phyloP scores from a whole-genome alignment of 2,888 invertebrate genomes.

The Entomobrya proxima region DNA sequence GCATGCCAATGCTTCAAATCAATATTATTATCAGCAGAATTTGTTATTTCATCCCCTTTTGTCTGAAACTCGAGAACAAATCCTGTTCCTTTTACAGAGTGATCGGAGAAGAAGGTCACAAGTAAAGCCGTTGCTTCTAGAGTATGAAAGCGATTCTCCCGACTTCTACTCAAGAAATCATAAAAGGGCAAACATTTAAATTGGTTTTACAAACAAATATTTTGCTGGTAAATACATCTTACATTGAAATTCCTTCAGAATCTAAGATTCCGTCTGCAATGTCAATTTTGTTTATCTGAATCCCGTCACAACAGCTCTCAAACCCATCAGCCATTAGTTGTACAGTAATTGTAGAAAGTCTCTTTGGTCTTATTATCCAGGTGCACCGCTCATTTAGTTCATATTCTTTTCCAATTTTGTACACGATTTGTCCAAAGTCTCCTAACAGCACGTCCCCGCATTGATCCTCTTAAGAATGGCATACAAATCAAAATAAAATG shows the following conservation, averaged over 20 bases:
- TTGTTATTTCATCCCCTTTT: conserved; percentile 29
- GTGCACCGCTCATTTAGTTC: conserved; percentile 61
- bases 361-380: conserved; percentile 55
- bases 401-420: conserved; percentile 61
- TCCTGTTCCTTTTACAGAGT: conserved; percentile 49
- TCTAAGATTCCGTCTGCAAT: not conserved
- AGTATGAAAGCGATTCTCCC: conserved; percentile 50
- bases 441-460: conserved; percentile 61
- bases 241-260: conserved; percentile 15
- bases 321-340: conserved; percentile 64
- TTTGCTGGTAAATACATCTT: too few relatives aligned
- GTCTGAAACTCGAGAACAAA: conserved; percentile 59
- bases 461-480: conserved; percentile 23
- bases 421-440: conserved; percentile 57
- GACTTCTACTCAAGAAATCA: conserved; percentile 48
- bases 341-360: conserved; percentile 42
- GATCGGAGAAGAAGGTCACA: conserved; percentile 61
- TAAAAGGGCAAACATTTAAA: not conserved
- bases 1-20: conserved; percentile 11
- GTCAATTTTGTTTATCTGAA: conserved; percentile 35
- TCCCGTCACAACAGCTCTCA: conserved; percentile 66
- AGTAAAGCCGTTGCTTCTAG: conserved; percentile 35
- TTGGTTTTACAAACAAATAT: not conserved
- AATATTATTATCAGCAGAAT: not conserved
- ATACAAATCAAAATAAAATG: not conserved